Percentiles rank a stretch among this genome's conserved stretches.
Evolutionary conservation across 2,888 invertebrate species (phyloP).

Genomic region (Metellina segmentata): DNA sequence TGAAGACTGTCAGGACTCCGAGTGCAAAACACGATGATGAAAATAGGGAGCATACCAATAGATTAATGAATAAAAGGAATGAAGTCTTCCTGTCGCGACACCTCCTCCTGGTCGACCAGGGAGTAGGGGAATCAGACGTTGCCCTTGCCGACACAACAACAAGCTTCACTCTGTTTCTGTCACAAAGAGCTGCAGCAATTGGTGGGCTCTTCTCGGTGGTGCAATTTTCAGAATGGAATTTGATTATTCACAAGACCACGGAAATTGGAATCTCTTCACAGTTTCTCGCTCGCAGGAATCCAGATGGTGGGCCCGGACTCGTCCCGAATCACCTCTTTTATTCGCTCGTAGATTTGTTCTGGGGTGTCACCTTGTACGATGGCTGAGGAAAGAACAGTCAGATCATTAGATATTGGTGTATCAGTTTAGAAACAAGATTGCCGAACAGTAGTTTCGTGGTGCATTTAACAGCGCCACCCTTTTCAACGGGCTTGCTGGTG

Average conservation of each 20-base stretch:
- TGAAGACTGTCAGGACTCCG: neutral
- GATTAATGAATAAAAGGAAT: constrained; percentile 16
- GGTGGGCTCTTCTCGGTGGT: neutral
- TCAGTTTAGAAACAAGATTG: neutral
- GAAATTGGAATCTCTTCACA: constrained; percentile 70
- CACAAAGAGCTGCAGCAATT: neutral
- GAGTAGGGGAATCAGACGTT: neutral
- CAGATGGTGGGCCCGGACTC: constrained; percentile 98
- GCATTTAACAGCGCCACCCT: too few relatives aligned
- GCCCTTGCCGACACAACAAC: neutral
- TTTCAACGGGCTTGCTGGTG: too few relatives aligned
- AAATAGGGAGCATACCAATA: constrained; percentile 12
- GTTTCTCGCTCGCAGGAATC: constrained; percentile 94
- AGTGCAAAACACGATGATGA: neutral
- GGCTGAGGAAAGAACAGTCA: constrained; percentile 84
- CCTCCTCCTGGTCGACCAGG: constrained; percentile 4
- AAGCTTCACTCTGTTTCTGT: neutral
- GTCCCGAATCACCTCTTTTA: constrained; percentile 95
- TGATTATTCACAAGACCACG: neutral
- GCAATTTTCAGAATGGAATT: neutral
- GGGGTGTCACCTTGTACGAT: constrained; percentile 98
- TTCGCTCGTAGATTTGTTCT: constrained; percentile 96
- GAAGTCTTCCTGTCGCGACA: constrained; percentile 2
- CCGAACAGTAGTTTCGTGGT: too few relatives aligned
- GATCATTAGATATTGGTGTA: neutral